phyloP scores from a whole-genome alignment of 2,113 vertebrate genomes.

The Procapra przewalskii region DNA sequence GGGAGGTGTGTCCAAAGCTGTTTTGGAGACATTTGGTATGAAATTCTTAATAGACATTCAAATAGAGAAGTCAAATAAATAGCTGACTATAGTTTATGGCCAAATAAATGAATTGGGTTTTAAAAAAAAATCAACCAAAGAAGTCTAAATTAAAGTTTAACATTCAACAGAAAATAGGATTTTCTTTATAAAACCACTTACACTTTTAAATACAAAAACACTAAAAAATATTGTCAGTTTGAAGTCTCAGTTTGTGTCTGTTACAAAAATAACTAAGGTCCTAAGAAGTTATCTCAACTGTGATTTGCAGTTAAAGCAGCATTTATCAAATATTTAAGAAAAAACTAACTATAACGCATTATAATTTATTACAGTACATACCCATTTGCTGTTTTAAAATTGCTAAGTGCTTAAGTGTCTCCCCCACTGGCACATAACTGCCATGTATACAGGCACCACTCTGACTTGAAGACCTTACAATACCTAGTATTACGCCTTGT shows the following conservation, averaged over 20 bases:
- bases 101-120: neutral
- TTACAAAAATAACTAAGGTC: slow-evolving; percentile 9
- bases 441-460: neutral
- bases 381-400: neutral
- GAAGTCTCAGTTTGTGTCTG: neutral
- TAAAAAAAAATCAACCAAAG: slow-evolving; percentile 22
- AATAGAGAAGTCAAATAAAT: neutral
- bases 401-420: neutral
- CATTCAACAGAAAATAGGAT: neutral
- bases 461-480: neutral
- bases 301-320: neutral
- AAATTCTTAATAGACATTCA: neutral
- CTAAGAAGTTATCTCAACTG: neutral
- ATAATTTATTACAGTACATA: neutral
- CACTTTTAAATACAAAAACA: neutral
- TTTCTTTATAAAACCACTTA: neutral
- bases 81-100: neutral
- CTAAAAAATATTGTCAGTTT: neutral
- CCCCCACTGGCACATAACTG: neutral
- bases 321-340: neutral
- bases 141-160: neutral
- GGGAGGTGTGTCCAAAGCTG: neutral
- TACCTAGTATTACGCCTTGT: neutral
- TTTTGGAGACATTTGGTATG: neutral
- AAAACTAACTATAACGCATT: neutral